Base-by-base conservation (phyloP, 2,888 invertebrate species). In the Diadegma fenestrale region DNA sequence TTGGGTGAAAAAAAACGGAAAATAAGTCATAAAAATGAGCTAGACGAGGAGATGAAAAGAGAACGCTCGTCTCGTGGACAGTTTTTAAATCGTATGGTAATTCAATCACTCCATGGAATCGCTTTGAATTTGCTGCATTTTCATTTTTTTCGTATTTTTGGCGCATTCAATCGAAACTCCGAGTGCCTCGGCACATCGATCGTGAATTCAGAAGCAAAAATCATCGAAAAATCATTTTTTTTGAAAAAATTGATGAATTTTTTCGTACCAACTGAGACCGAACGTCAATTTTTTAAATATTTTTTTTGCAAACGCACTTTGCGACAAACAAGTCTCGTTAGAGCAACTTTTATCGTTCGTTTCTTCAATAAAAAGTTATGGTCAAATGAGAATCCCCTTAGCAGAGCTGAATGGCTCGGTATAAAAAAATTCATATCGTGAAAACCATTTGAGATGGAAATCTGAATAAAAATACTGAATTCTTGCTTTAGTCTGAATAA, bases 41-140 rank as follows among this genome's bases (percentile, higher is more conserved):
- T 66, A 51, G 41, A 30, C 66, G 51, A 73, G 43, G 43, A 71
- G 43, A 22, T 33, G 33, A 54, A 37, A 72, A 19, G 43, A 66
- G 48, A 37, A 43, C 43, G 61, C 63, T 77, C 45, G 43, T 58
- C 54, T 66, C 76, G 75, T 30, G 64, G 43, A 66, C 33, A 71
- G 64, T 80, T 84, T 84, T 84, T 71, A 66, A 83, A 83, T 84
- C 76, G 76, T 80, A 80, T 84, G 71, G 45, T 80, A 80, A 84
- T 84, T 64, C 71, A 41, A 54, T 80, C 41, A 37, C 51, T 45
- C 64, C 82, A 43, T 58, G 77, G 30, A 64, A 22, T 54, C 19
- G 48, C 63, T 78, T 51, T 54, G 75, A 33, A 71, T 63, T 71
- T 45, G 26, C 72, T 26, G 63, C 71, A 14, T 51, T 51, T 51